Base-by-base conservation (phyloP, 2,888 invertebrate species). In the Coleophora deauratella region DNA sequence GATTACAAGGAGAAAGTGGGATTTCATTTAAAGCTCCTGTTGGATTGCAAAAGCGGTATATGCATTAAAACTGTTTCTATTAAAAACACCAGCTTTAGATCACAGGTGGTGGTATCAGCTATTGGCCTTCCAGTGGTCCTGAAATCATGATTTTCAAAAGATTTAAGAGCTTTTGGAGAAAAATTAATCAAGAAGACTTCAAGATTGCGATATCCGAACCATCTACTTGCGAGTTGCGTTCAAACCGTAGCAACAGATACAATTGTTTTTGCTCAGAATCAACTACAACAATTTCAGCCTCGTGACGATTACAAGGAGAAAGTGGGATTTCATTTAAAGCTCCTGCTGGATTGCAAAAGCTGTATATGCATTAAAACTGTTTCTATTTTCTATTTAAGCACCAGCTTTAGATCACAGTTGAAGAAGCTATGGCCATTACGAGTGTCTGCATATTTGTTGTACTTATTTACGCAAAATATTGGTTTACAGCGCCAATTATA, bases 41-140 rank as follows among this genome's bases (percentile, higher is more conserved):
- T 45, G 44, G 35, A 46, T 44, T 40, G 44, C 40, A 41, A 47
- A 40, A 40, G 41, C 38, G 8, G 32, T 43, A 11, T 48, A 45
- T 27, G 34, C 37, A 9, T 33, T 46, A 10, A 45, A 43, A 31
- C 32, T 41, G 27, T 46, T 33, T 33, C 12, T 46, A 28, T 44
- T n/a, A n/a, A n/a, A n/a, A 27, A 11, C 27, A 40, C 41, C 38
- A 48, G 41, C 43, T 45, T 35, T 45, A 43, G 35, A 30, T 45
- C 12, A 44, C 44, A 9, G 42, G 36, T 47, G 2, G 41, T 43
- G 33, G 32, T 7, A 38, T 39, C 40, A 44, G 15, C 36, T 8
- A 44, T 45, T 27, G 45, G 28, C 44, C 41, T 37, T 45, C 40
- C 8, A 45, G 45, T 37, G 41, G 38, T 14, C 43, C 45, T 11